Conservation (phyloP, 2,888 invertebrate genomes). For the Zaprionus lineosus region DNA sequence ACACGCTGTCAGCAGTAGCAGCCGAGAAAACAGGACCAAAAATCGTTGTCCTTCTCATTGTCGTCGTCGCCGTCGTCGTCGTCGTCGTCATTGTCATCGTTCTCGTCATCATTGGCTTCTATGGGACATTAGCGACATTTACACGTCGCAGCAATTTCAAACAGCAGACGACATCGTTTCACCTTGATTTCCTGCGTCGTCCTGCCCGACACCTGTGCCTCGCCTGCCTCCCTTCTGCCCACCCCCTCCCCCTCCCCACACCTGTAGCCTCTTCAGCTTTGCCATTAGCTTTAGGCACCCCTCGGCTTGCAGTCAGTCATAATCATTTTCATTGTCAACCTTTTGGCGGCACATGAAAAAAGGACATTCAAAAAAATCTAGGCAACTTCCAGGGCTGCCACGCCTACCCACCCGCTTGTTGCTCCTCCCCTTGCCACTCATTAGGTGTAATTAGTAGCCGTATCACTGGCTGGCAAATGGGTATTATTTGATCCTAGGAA, state of each 20-base stretch:
- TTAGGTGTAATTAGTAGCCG: slow-evolving; percentile 66
- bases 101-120: slow-evolving; percentile 22
- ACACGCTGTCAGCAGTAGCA: slow-evolving; percentile 5
- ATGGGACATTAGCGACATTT: slow-evolving; percentile 73
- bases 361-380: slow-evolving; percentile 23
- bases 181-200: slow-evolving; percentile 23
- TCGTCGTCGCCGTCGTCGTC: slow-evolving; percentile 28
- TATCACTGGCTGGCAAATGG: slow-evolving; percentile 29
- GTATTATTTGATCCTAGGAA: slow-evolving; percentile 36
- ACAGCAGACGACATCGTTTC: slow-evolving; percentile 71
- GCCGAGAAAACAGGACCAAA: too few relatives aligned
- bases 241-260: background rate
- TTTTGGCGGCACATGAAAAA: slow-evolving; percentile 70
- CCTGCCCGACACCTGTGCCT: background rate
- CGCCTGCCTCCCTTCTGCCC: background rate
- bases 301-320: slow-evolving; percentile 62
- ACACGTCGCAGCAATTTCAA: slow-evolving; percentile 76
- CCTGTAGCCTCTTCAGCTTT: too few relatives aligned
- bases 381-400: slow-evolving; percentile 1
- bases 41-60: too few relatives aligned
- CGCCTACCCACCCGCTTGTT: background rate
- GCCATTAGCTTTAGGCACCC: slow-evolving; percentile 5
- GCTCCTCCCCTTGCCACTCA: slow-evolving; percentile 30
- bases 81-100: slow-evolving; percentile 13
- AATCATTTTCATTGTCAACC: slow-evolving; percentile 77